Evolutionary conservation across 2,113 vertebrate genomes (phyloP), one percentile per base, ranked within the genome.

Genomic region (Tachysurus vachellii): DNA sequence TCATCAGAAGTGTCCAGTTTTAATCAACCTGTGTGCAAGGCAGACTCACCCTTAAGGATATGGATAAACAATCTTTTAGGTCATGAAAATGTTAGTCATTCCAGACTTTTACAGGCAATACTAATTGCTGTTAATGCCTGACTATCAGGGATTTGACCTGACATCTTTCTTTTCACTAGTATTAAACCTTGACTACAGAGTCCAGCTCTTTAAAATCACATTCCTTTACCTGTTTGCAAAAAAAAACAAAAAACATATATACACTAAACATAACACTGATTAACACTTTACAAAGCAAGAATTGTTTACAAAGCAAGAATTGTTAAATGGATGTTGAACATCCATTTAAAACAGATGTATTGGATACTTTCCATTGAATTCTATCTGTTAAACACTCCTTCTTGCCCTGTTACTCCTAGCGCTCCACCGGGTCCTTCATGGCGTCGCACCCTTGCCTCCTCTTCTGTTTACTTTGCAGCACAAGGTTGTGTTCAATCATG

Each of bases 401-500:
- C 83, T 88, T 73, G 64, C 66, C 88, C 85, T 56, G 71, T 87
- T 84, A 82, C 59, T 82, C 87, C 85, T 77, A 54, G 82, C 42
- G 80, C 70, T 66, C 83, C 71, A 61, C 53, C 4, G 9, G 79
- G 86, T 88, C 92, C 83, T 68, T 84, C 87, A 89, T 91, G 91
- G 90, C 88, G 62, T 90, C 85, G 86, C 85, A 86, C 87, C 91
- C 85, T 89, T 90, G 93, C 91, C 92, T 89, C 64, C 66, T 14
- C 84, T 90, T 91, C 93, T 95, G 93, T 95, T 95, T 95, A 95
- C 94, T 91, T 92, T 94, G 81, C 86, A 91, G 91, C 92, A 93
- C 90, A 92, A 93, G 92, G 93, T 94, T 95, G 94, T 94, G 93
- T 93, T 95, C 93, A 94, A 95, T 95, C 94, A 95, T 91, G 91